Percentiles rank a stretch among this genome's conserved stretches.
Evolutionary conservation across 30 jellyfish, hydroid and myxozoan genomes (phyloP).

Genomic region (Aurelia sp.): DNA sequence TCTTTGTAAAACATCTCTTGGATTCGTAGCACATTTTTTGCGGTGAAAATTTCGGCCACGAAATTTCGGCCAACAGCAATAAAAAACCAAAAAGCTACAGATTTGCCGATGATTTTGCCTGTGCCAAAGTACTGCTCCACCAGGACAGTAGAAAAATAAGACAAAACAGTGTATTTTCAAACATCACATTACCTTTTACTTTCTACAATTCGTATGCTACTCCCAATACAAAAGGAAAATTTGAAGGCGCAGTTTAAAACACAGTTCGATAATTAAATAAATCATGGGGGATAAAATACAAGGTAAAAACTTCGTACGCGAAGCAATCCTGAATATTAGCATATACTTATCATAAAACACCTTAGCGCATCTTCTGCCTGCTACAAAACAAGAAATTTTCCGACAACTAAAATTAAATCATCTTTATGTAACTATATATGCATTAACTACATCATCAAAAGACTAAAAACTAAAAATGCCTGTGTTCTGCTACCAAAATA

Average conservation of each 20-base stretch:
- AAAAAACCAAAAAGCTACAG: too few species aligned
- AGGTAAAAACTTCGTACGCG: slow-evolving; percentile 6
- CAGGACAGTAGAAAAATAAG: neutral
- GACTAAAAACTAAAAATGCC: too few species aligned
- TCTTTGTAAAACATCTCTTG: too few species aligned
- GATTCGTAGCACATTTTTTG: too few species aligned
- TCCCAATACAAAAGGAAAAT: neutral
- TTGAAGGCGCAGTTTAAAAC: neutral
- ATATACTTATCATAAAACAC: neutral
- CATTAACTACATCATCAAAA: too few species aligned
- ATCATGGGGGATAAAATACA: slow-evolving; percentile 2
- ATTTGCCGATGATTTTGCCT: too few species aligned
- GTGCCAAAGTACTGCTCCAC: neutral
- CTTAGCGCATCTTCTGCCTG: neutral
- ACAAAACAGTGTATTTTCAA: neutral
- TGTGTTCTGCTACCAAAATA: too few species aligned
- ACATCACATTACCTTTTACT: neutral
- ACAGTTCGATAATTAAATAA: slow-evolving; percentile 16
- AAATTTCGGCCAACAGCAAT: too few species aligned
- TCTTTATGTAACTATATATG: too few species aligned
- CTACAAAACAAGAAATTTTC: too few species aligned
- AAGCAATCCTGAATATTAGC: neutral
- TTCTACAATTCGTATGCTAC: slow-evolving; percentile 38
- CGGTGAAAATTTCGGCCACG: too few species aligned
- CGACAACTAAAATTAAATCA: too few species aligned